phyloP scores from a whole-genome alignment of 2,797 vertebrate species.

The Lithobates pipiens region DNA sequence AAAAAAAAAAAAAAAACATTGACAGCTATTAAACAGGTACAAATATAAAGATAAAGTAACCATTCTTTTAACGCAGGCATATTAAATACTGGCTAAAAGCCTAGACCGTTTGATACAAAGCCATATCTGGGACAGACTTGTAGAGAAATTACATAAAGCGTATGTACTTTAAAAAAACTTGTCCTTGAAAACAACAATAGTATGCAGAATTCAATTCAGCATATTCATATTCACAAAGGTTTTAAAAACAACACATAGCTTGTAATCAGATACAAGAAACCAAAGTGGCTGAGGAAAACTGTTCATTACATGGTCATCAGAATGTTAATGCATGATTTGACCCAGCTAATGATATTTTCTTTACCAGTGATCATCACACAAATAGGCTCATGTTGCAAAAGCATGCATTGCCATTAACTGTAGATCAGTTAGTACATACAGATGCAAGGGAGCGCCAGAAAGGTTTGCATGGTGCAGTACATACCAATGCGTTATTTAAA shows the following conservation, averaged over 20 bases:
- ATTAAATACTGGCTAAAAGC: neutral
- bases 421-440: too few species aligned
- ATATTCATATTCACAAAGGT: neutral
- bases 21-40: neutral
- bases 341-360: too few species aligned
- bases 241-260: neutral
- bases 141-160: neutral
- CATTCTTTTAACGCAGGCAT: neutral
- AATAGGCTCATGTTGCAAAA: too few species aligned
- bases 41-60: neutral
- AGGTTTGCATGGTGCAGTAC: too few species aligned
- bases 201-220: constrained; percentile 30
- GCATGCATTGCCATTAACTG: too few species aligned
- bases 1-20: too few species aligned
- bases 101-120: neutral
- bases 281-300: neutral
- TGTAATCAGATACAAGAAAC: neutral
- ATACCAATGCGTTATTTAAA: too few species aligned
- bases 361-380: too few species aligned
- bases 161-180: neutral
- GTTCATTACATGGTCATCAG: neutral
- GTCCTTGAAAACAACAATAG: constrained; percentile 13
- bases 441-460: too few species aligned
- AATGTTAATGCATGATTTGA: neutral
- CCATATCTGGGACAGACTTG: neutral